Base-by-base conservation (phyloP, 2,888 invertebrate genomes). In the Hyalella azteca region DNA sequence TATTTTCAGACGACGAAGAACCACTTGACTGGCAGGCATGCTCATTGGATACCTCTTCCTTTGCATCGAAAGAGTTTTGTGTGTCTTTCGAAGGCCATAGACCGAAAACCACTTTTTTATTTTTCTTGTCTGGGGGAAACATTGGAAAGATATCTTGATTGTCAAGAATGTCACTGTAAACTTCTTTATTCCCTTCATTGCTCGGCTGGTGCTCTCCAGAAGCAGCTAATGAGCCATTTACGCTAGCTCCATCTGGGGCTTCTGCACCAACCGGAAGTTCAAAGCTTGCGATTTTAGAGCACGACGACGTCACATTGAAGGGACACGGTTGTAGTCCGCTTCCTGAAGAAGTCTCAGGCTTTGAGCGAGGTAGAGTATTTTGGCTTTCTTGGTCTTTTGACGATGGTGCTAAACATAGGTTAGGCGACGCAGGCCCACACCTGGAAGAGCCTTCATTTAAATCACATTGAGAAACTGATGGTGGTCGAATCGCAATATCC, bases 381-480 rank as follows among this genome's bases (percentile, higher is more conserved):
- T 80, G 50, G n/a, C 78, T 66, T 49, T 66, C 80, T 49, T 83
- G 79, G 22, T 81, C 81, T 26, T 79, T 82, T 19, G 79, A 82
- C 4, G 79, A 26, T 5, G 80, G 78, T 45, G 78, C 77, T 4
- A 84, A 54, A 19, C 59, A 77, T n/a, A 81, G 81, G 73, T 80
- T 73, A 7, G 79, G 76, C 15, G 81, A 80, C 19, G 80, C 79
- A 54, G 81, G 83, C 22, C 83, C 77, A n/a, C 85, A 85, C 36
- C 36, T 36, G 79, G 85, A 85, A 45, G 85, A 90, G 84, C 92
- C 92, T 0, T 91, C 90, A 13, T 89, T 90, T 86, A 92, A 93
- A 87, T 95, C 95, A 83, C 94, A 94, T 88, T 95, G 94, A 0
- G 95, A 94, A 87, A 95, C 95, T 9, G 95, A 95, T 7, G 94